Evolutionary conservation across 1,140 invertebrate species (phyloP).

Genomic region (Platorchestia sp.): DNA sequence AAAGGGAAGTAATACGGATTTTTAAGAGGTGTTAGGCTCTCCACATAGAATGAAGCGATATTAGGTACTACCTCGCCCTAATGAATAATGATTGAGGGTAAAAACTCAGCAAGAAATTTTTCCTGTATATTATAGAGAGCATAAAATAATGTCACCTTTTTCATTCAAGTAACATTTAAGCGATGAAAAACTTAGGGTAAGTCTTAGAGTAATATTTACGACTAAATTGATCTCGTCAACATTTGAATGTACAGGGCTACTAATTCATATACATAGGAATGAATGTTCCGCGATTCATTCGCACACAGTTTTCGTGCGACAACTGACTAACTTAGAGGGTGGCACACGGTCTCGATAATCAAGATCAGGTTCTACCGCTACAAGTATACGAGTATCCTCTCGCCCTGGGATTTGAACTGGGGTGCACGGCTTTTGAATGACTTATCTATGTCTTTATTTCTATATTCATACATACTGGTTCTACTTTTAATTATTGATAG

Average conservation of each 20-base stretch:
- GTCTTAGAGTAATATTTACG: background rate
- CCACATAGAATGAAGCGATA: too few species aligned
- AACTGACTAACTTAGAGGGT: background rate
- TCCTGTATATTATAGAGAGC: too few species aligned
- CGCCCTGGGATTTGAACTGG: background rate
- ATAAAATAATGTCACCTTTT: too few species aligned
- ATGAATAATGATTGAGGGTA: too few species aligned
- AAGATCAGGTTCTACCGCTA: background rate
- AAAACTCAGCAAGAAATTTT: too few species aligned
- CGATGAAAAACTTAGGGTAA: background rate
- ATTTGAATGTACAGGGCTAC: background rate
- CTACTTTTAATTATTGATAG: too few species aligned
- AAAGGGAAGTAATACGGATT: too few species aligned
- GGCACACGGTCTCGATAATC: background rate
- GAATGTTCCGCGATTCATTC: background rate
- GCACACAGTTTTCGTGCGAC: background rate
- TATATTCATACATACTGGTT: too few species aligned
- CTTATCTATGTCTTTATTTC: background rate
- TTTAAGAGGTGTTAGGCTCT: too few species aligned
- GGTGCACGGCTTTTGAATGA: background rate
- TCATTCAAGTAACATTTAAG: background rate
- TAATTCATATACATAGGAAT: background rate
- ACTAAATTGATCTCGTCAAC: background rate
- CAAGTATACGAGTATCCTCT: background rate
- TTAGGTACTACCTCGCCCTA: too few species aligned